Percentiles rank a stretch among this genome's conserved stretches.
Evolutionary conservation across 2,113 vertebrate species (phyloP).

Genomic region (Rhynchomys soricoides): DNA sequence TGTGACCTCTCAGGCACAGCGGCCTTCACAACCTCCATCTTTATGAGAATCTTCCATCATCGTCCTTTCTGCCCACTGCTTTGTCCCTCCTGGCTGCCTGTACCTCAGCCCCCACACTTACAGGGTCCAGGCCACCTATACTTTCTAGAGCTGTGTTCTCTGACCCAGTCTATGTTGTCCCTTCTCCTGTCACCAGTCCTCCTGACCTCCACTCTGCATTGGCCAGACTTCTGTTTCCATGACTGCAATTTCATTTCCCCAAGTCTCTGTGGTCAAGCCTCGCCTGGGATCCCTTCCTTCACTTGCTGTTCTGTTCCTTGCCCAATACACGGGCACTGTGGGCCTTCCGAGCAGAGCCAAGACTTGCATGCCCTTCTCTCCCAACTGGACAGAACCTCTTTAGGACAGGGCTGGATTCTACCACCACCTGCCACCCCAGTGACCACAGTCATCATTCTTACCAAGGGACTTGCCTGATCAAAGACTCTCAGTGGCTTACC

Average conservation of each 20-base stretch:
- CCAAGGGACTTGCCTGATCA: not conserved
- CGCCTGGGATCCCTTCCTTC: not conserved
- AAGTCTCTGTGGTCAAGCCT: not conserved
- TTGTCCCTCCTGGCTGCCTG: fast-evolving
- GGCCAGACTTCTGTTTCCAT: not conserved
- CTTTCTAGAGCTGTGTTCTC: not conserved
- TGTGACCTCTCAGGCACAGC: not conserved
- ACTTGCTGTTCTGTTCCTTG: not conserved
- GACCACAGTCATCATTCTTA: not conserved
- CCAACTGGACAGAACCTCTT: not conserved
- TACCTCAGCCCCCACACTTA: not conserved
- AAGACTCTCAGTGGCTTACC: not conserved
- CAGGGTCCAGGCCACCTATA: not conserved
- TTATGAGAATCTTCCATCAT: conserved; percentile 79
- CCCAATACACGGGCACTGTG: not conserved
- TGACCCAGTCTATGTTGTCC: not conserved
- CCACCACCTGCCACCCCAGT: not conserved
- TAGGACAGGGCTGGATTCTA: not conserved
- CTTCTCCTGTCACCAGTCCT: not conserved
- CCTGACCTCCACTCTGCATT: not conserved
- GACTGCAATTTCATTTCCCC: not conserved
- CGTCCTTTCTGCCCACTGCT: not conserved
- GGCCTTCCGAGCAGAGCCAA: not conserved
- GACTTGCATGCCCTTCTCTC: not conserved
- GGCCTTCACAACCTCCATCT: not conserved